These are phyloP conservation scores for Papilio polytes DNA, from an alignment of 1,140 invertebrate genomes.

Conservation along the genomic window DNA sequence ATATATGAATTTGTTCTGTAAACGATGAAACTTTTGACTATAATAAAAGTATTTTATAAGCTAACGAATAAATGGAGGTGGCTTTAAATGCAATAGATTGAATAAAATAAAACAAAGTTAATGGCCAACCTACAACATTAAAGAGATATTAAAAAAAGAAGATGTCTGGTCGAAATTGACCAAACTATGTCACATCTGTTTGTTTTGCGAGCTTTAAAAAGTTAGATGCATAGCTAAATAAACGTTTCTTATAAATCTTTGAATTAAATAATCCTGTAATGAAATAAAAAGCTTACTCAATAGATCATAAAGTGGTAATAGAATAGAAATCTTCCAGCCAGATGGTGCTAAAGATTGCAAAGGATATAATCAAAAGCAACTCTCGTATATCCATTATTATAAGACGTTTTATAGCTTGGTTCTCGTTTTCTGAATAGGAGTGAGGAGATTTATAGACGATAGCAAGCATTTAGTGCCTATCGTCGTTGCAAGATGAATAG, in stretches of 20 bases:
- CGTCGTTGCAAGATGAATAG: conserved; percentile 40
- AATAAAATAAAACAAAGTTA: too few relatives aligned
- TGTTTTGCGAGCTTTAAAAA: neutral
- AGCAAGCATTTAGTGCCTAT: conserved; percentile 45
- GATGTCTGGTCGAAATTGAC: too few relatives aligned
- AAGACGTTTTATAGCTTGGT: conserved; percentile 48
- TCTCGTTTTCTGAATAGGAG: conserved; percentile 44
- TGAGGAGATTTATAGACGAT: conserved; percentile 48
- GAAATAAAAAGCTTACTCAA: neutral
- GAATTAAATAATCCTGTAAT: conserved; percentile 7
- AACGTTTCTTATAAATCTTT: neutral
- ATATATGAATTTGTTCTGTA: neutral
- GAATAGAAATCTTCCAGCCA: conserved; percentile 26
- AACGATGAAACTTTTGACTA: neutral
- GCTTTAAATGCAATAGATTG: too few relatives aligned
- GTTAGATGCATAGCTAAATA: neutral
- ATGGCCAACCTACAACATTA: too few relatives aligned
- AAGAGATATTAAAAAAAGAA: too few relatives aligned
- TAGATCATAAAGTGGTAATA: conserved; percentile 23
- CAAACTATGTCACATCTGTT: neutral
- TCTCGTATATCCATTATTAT: conserved; percentile 52
- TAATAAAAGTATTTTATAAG: too few relatives aligned
- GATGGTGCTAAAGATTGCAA: conserved; percentile 35
- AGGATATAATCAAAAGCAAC: conserved; percentile 54
- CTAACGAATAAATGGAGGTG: too few relatives aligned